Conservation (phyloP, 2,113 vertebrate species). For the Limnothrissa miodon region DNA sequence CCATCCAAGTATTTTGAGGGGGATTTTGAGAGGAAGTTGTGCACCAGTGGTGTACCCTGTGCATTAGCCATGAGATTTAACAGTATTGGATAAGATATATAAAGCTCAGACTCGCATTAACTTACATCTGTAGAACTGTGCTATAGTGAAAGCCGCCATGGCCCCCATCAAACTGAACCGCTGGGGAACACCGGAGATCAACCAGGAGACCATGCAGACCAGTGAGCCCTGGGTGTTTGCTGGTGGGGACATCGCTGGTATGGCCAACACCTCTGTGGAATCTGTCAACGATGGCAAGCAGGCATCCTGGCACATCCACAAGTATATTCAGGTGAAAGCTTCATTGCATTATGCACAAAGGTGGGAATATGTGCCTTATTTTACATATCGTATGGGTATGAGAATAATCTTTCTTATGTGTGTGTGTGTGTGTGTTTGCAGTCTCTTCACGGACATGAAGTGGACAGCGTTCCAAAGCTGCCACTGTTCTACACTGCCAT, state of each 20-base stretch:
- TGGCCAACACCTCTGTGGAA: constrained; percentile 92
- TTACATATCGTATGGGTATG: background rate
- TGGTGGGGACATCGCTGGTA: constrained; percentile 83
- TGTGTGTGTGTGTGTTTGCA: constrained; percentile 47
- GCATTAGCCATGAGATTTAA: background rate
- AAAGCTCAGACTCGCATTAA: background rate
- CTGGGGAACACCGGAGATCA: constrained; percentile 84
- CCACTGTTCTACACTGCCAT: constrained; percentile 85
- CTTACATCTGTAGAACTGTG: background rate
- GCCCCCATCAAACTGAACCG: constrained; percentile 78
- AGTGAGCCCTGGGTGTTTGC: constrained; percentile 89
- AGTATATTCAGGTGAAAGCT: constrained; percentile 81
- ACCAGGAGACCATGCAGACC: constrained; percentile 88
- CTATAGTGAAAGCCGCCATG: constrained; percentile 80
- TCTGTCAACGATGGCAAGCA: constrained; percentile 93
- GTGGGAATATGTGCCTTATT: background rate
- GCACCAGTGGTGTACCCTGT: background rate
- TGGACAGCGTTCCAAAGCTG: constrained; percentile 71
- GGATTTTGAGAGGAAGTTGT: background rate
- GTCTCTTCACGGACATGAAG: constrained; percentile 69
- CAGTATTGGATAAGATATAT: background rate
- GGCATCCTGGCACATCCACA: constrained; percentile 89
- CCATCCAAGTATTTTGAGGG: background rate
- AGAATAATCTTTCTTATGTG: constrained; percentile 6
- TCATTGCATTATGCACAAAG: background rate